Base-by-base conservation (phyloP, 2,888 invertebrate genomes). In the Lycophotia porphyrea region DNA sequence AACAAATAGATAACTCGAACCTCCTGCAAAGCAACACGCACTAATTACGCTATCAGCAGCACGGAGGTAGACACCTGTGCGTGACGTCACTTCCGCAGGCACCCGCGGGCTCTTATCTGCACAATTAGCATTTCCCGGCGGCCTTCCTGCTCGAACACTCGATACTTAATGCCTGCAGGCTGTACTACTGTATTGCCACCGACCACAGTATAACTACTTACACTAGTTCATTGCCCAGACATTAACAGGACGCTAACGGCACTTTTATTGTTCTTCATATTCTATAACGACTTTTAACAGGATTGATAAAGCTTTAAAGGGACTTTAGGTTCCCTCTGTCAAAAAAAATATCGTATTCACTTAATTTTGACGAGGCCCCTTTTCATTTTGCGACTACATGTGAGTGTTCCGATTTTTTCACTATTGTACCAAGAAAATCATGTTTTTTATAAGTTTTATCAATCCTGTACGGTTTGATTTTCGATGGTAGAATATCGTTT, bases 101-200 rank as follows among this genome's bases (percentile, higher is more conserved):
- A 84, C 88, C 88, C 85, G 86, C 86, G 72, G 88, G 81, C 81
- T 76, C 87, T 89, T 91, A 92, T 91, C 91, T 80, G 61, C 86
- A 86, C 86, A 74, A 90, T 92, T 91, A 90, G 88, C 89, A 92
- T 90, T 86, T 88, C 85, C 84, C 86, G 84, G 27, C 76, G 67
- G 84, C 80, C 76, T 85, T 84, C 81, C 78, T 78, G 76, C 75
- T 49, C 67, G 69, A 71, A 66, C 63, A 52, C 68, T 55, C 71
- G 61, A 66, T 75, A 61, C 36, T 49, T 52, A 70, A 68, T 64
- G 21, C 13, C 81, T 84, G 42, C 61, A 64, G 70, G 58, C 47
- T 73, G 8, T 73, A 49, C 76, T 76, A 76, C 76, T 76, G 49
- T 76, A 13, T 52, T 52, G 49, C 67, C 34, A 39, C 42, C 15